Percentiles rank a stretch among this genome's conserved stretches.
phyloP scores from a whole-genome alignment of 1,140 invertebrate species.

The Microplitis demolitor region DNA sequence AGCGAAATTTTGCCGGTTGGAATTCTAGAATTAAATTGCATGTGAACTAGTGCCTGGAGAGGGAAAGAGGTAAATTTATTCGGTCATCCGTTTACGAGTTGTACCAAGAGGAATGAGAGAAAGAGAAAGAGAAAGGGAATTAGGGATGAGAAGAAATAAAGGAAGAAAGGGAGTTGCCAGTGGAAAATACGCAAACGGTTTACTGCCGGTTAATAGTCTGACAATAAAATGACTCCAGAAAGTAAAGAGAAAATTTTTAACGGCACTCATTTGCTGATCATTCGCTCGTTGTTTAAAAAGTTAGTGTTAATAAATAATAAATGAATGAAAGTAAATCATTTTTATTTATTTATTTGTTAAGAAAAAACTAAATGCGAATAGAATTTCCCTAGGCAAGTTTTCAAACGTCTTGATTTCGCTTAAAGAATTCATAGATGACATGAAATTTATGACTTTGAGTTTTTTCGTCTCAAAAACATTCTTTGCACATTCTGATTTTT shows the following conservation, averaged over 20 bases:
- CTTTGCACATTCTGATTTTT: too few species aligned
- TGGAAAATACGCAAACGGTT: conserved; percentile 1
- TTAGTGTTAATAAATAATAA: too few species aligned
- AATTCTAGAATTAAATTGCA: conserved; percentile 15
- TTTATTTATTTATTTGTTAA: too few species aligned
- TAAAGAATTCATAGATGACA: too few species aligned
- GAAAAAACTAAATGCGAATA: too few species aligned
- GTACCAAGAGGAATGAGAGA: neutral
- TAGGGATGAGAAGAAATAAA: neutral
- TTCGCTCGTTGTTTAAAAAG: too few species aligned
- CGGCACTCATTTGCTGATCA: neutral
- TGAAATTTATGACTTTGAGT: too few species aligned
- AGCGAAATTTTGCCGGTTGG: conserved; percentile 12
- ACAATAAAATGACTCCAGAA: neutral
- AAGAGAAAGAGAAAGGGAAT: neutral
- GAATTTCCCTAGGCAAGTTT: too few species aligned
- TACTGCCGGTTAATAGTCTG: conserved; percentile 13
- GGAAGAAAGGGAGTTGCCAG: neutral
- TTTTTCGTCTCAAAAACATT: too few species aligned
- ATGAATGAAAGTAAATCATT: too few species aligned
- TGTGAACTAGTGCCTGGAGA: neutral
- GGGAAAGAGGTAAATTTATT: conserved; percentile 7
- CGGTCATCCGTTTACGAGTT: conserved; percentile 3
- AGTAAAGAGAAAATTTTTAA: neutral
- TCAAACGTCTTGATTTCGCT: too few species aligned